These are phyloP conservation scores for Anoplopoma fimbria DNA, from an alignment of 2,113 vertebrate genomes.

Conservation along the genomic window DNA sequence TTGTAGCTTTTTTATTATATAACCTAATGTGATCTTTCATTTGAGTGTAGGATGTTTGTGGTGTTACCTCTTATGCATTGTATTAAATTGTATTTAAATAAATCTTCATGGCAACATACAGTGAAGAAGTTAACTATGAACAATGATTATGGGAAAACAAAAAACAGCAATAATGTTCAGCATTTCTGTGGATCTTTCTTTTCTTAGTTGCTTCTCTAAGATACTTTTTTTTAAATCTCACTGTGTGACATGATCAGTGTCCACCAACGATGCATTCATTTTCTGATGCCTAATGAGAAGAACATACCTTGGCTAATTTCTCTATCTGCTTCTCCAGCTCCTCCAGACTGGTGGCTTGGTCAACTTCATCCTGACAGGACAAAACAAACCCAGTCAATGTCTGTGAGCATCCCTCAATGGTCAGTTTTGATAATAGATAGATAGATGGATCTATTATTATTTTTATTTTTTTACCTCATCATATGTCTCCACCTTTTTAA, in stretches of 20 bases:
- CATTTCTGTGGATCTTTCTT: constrained; percentile 27
- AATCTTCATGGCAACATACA: constrained; percentile 5
- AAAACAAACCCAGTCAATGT: constrained; percentile 13
- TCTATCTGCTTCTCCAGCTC: constrained; percentile 99
- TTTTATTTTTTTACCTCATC: constrained; percentile 86
- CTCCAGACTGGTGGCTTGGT: constrained; percentile 94
- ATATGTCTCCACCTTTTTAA: constrained; percentile 91
- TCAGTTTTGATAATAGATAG: not conserved
- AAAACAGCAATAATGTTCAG: not conserved
- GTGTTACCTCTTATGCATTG: not conserved
- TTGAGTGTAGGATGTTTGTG: constrained; percentile 1
- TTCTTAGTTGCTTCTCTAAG: not conserved
- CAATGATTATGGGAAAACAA: not conserved
- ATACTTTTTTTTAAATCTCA: constrained; percentile 23
- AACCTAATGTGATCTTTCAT: not conserved
- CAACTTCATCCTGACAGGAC: constrained; percentile 90
- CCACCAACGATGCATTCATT: constrained; percentile 24
- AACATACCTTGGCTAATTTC: constrained; percentile 93
- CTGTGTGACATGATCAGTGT: constrained; percentile 19
- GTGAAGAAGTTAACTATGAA: not conserved
- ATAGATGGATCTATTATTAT: not conserved
- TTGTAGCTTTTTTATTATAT: not conserved
- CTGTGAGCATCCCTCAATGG: not conserved
- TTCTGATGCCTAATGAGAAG: constrained; percentile 1
- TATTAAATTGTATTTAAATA: constrained; percentile 3